Conservation (phyloP, 2,113 vertebrate species). For the Platichthys stellatus region DNA sequence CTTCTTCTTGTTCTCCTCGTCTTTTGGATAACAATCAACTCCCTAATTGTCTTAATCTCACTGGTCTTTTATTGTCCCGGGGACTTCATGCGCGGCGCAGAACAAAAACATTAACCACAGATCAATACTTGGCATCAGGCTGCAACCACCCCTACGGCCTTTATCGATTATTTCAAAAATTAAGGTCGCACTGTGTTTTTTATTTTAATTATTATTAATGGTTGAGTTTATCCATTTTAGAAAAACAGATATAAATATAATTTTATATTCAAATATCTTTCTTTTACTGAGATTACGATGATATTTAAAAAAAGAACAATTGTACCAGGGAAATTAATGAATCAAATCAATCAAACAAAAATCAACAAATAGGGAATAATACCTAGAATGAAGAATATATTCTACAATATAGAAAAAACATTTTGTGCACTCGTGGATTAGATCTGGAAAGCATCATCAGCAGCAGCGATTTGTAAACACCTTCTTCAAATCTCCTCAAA, state of each 20-base stretch:
- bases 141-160: slow-evolving; percentile 1
- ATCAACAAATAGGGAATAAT: background rate
- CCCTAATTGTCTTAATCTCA: slow-evolving; percentile 83
- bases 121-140: slow-evolving; percentile 68
- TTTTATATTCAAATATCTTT: no score
- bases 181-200: slow-evolving; percentile 3
- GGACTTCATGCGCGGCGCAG: slow-evolving; percentile 22
- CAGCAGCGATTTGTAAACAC: slow-evolving; percentile 46
- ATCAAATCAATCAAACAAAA: no score
- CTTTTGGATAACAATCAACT: slow-evolving; percentile 78
- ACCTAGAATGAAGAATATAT: background rate
- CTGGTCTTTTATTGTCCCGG: slow-evolving; percentile 73
- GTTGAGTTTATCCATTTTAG: background rate
- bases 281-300: no score
- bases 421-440: background rate
- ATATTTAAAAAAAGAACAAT: background rate
- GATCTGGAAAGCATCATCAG: slow-evolving; percentile 10
- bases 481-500: slow-evolving; percentile 48
- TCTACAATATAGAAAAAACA: background rate
- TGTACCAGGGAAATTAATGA: background rate
- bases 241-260: background rate
- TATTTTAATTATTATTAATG: slow-evolving; percentile 30
- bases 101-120: slow-evolving; percentile 63
- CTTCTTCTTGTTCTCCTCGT: slow-evolving; percentile 51
- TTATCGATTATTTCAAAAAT: slow-evolving; percentile 37